phyloP scores from a whole-genome alignment of 2,113 vertebrate genomes.

The Platycercus adscitus region DNA sequence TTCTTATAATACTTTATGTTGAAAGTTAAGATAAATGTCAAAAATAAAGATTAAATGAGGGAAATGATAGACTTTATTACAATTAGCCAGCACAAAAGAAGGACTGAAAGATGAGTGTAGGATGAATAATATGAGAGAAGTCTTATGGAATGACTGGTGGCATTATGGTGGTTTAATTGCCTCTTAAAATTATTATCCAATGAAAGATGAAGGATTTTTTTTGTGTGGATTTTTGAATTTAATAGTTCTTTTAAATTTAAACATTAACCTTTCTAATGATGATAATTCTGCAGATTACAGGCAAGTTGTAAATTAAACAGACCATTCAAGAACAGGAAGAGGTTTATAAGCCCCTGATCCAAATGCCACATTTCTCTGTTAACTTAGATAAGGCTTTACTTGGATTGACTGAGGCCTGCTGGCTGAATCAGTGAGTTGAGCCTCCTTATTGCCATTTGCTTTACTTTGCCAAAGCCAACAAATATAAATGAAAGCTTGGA shows the following conservation, averaged over 20 bases:
- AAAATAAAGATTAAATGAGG: not conserved
- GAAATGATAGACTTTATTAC: not conserved
- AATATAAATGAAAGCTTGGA: slow-evolving; percentile 10
- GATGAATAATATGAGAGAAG: slow-evolving; percentile 15
- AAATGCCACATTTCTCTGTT: slow-evolving; percentile 16
- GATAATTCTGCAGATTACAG: slow-evolving; percentile 69
- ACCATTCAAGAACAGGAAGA: slow-evolving; percentile 18
- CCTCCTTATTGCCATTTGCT: slow-evolving; percentile 17
- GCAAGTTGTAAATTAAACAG: slow-evolving; percentile 67
- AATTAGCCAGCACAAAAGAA: not conserved
- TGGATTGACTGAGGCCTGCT: slow-evolving; percentile 31
- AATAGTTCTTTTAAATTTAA: slow-evolving; percentile 59
- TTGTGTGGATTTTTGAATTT: slow-evolving; percentile 58
- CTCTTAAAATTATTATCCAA: slow-evolving; percentile 57
- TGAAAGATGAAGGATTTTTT: slow-evolving; percentile 51
- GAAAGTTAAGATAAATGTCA: not conserved
- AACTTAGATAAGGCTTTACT: slow-evolving; percentile 42
- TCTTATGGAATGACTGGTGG: slow-evolving; percentile 8
- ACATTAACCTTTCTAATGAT: slow-evolving; percentile 62
- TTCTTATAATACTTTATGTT: slow-evolving; percentile 11
- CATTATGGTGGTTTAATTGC: slow-evolving; percentile 59
- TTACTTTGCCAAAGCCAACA: slow-evolving; percentile 8
- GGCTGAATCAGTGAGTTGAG: slow-evolving; percentile 5
- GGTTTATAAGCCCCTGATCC: slow-evolving; percentile 48
- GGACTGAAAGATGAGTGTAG: not conserved